Evolutionary conservation across 2,888 invertebrate species (phyloP), one percentile per base, ranked within the genome.

Genomic region (Conchocele bisecta): DNA sequence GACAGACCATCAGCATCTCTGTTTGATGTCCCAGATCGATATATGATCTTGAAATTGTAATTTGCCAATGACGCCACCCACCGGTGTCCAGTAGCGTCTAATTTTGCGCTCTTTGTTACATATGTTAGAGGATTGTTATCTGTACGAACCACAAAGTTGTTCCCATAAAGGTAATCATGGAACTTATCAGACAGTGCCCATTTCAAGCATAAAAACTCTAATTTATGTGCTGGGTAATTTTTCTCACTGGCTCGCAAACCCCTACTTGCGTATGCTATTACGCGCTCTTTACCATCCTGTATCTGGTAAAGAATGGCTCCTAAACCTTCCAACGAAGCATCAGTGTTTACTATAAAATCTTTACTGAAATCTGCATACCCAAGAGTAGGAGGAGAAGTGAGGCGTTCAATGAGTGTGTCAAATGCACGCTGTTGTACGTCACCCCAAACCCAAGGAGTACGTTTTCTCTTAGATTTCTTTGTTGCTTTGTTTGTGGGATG

Each of bases 1-100:
- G 90, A 78, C 9, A 69, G 58, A 13, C 53, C 63, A 61, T 67
- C 72, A 0, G 59, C 70, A 51, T 65, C 70, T 13, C 26, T 48
- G 39, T 70, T 64, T n/a, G 39, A 24, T 26, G 42, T 65, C n/a
- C 65, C 70, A 4, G 42, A 20, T 35, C 44, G 31, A 54, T 59
- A 70, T 7, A 20, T 11, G 22, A 70, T 28, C 17, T 57, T 53
- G 39, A 70, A 70, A 31, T 65, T 57, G 26, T 58, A 70, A n/a
- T 35, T 44, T 28, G 58, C 35, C 11, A 70, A 35, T 22, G 57
- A 61, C 20, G 64, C 59, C 31, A 70, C 37, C 70, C 65, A 65
- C 11, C 70, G 22, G 53, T 70, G 59, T 24, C 60, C 33, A 20
- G 59, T 53, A 17, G 60, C 53, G 39, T 63, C 69, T 37, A 69